Percentiles rank a stretch among this genome's conserved stretches.
Conservation (phyloP, 2,797 vertebrate species). For the Falco cherrug region DNA sequence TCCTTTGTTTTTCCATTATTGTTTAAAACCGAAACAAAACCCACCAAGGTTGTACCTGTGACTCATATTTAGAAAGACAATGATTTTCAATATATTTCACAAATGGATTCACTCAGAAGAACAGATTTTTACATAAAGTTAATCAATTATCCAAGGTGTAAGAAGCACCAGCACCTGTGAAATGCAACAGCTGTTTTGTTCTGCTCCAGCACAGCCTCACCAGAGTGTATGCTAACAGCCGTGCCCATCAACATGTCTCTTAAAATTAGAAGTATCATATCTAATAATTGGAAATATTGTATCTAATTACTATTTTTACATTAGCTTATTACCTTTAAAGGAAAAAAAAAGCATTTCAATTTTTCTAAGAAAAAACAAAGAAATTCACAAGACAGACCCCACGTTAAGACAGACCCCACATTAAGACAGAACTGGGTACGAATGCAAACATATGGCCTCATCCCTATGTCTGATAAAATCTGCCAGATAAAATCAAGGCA, state of each 20-base stretch:
- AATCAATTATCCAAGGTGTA: not conserved
- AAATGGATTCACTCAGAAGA: not conserved
- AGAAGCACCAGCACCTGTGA: not conserved
- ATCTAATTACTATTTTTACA: not conserved
- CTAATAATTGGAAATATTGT: not conserved
- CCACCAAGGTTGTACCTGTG: not conserved
- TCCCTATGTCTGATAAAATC: not conserved
- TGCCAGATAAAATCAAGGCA: not conserved
- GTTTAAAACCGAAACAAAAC: not conserved
- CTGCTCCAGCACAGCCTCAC: not conserved
- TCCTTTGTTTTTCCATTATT: not conserved
- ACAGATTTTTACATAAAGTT: not conserved
- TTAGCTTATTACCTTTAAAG: not conserved
- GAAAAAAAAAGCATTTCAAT: not conserved
- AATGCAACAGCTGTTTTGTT: not conserved
- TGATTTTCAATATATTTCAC: not conserved
- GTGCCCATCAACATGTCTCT: not conserved
- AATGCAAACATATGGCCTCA: not conserved
- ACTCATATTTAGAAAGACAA: not conserved
- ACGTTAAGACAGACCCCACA: too few relatives aligned
- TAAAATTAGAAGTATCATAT: not conserved
- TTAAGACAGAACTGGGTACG: not conserved
- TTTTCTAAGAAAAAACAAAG: not conserved
- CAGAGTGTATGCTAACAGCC: not conserved
- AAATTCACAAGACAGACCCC: not conserved